Evolutionary conservation across 2,113 vertebrate species (phyloP).

Genomic region (Strigops habroptila): DNA sequence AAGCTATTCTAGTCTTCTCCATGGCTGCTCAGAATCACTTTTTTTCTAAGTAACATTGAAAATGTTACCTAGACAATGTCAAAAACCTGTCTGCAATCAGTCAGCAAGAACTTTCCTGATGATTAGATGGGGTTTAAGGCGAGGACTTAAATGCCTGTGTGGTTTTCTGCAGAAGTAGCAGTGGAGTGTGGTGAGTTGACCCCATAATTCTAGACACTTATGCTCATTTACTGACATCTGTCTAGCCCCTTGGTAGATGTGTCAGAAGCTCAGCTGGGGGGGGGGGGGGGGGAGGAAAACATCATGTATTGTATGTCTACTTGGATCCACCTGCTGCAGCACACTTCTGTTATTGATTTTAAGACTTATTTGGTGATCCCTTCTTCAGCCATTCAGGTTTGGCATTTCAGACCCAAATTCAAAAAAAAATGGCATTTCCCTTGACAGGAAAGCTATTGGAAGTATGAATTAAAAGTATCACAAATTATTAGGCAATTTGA

Average conservation of each 20-base stretch:
- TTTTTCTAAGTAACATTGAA: not conserved
- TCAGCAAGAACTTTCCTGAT: not conserved
- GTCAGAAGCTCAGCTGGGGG: not conserved
- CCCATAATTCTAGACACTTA: not conserved
- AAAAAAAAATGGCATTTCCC: not conserved
- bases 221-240: not conserved
- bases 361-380: not conserved
- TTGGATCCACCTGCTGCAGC: not conserved
- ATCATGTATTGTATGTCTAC: not conserved
- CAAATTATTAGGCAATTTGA: not conserved
- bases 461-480: not conserved
- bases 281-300: too few relatives aligned
- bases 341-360: not conserved
- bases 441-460: not conserved
- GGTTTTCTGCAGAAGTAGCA: not conserved
- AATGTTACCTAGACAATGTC: not conserved
- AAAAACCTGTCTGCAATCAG: not conserved
- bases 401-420: not conserved
- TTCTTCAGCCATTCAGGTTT: not conserved
- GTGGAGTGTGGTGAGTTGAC: not conserved
- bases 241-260: not conserved
- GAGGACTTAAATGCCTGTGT: not conserved
- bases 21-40: not conserved
- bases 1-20: not conserved
- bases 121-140: not conserved